A percentile compares a stretch with the other conserved stretches of the same genome.
phyloP scores from a whole-genome alignment of 2,888 invertebrate genomes.

The Argyresthia goedartella region DNA sequence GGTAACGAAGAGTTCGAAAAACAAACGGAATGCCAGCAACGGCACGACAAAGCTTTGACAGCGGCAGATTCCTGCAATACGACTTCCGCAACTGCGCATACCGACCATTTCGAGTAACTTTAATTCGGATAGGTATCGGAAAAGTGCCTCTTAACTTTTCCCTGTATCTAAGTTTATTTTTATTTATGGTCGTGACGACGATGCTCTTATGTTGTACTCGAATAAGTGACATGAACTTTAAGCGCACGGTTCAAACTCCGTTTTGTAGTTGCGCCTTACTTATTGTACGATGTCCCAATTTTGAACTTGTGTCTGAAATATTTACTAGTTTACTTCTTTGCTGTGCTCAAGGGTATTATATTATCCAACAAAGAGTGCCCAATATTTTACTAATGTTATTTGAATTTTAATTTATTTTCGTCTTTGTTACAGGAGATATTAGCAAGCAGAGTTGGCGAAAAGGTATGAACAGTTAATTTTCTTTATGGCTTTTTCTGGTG shows the following conservation, averaged over 20 bases:
- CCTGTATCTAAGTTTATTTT: constrained; percentile 5
- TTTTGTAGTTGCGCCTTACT: background rate
- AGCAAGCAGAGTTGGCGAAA: no score
- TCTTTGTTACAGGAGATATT: no score
- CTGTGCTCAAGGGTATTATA: no score
- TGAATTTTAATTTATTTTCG: no score
- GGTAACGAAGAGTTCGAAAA: constrained; percentile 41
- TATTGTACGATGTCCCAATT: background rate
- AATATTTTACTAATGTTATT: no score
- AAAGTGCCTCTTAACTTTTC: constrained; percentile 11
- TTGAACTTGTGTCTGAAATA: background rate
- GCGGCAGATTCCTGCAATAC: constrained; percentile 25
- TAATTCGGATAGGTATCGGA: constrained; percentile 24
- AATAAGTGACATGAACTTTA: no score
- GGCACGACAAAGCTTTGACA: constrained; percentile 50
- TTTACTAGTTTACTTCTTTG: background rate
- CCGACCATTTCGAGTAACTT: constrained; percentile 21
- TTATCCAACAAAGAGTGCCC: no score
- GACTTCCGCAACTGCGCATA: constrained; percentile 11
- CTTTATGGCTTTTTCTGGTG: no score
- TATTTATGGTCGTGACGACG: constrained; percentile 5
- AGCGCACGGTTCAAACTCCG: no score
- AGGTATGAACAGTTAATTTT: no score
- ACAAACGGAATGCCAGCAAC: constrained; percentile 34
- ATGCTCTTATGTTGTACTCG: background rate